phyloP scores from a whole-genome alignment of 1,140 invertebrate genomes.

The Neuroterus valhalla region DNA sequence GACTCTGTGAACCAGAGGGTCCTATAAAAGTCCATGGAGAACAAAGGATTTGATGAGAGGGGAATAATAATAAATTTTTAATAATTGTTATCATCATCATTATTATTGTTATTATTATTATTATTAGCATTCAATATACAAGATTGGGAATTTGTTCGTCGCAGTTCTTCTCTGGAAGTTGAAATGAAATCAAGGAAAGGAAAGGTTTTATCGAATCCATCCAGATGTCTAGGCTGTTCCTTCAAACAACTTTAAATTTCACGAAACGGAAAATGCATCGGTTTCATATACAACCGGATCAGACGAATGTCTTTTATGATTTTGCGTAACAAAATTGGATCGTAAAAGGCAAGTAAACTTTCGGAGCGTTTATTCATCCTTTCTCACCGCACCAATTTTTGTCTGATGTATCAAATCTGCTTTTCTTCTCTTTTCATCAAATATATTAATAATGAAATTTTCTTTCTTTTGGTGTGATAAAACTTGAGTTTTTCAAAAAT shows the following conservation, averaged over 20 bases:
- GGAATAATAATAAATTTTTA: no score
- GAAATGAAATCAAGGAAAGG: not conserved
- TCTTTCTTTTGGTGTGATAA: no score
- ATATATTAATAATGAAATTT: no score
- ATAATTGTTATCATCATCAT: no score
- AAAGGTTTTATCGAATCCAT: conserved; percentile 1
- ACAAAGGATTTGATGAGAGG: no score
- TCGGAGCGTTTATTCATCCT: conserved; percentile 4
- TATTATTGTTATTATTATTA: no score
- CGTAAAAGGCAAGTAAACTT: conserved; percentile 23
- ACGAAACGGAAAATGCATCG: conserved; percentile 22
- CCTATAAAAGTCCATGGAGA: no score
- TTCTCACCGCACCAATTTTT: not conserved
- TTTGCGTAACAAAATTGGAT: conserved; percentile 29
- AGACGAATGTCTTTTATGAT: conserved; percentile 24
- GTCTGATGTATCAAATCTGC: no score
- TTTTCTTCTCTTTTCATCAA: no score
- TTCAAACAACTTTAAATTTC: conserved; percentile 14
- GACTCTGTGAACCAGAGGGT: no score
- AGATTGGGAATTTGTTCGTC: not conserved
- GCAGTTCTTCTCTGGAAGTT: not conserved
- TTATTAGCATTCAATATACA: not conserved
- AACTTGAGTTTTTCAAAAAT: no score
- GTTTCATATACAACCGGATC: conserved; percentile 20
- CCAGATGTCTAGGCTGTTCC: conserved; percentile 3